Percentiles rank a stretch among this genome's conserved stretches.
These are phyloP conservation scores for Papilio helenus DNA, from an alignment of 1,140 invertebrate genomes.

Conservation along the genomic window DNA sequence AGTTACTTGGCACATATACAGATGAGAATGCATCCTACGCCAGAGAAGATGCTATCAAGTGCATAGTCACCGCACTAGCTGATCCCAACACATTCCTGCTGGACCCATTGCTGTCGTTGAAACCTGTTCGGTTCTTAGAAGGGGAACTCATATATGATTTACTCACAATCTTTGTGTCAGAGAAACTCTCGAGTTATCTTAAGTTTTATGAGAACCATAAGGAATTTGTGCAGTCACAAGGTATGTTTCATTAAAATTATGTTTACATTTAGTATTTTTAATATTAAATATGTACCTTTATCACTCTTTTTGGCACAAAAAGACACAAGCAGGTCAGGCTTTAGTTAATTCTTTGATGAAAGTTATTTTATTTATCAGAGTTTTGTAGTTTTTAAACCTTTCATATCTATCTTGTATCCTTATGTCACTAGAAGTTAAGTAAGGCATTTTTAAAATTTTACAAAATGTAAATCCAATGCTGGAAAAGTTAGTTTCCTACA, in stretches of 20 bases:
- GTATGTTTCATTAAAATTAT: constrained; percentile 72
- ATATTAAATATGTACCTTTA: too few relatives aligned
- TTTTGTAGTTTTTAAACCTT: too few relatives aligned
- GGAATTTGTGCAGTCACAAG: constrained; percentile 95
- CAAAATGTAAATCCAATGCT: too few relatives aligned
- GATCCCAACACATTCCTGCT: constrained; percentile 97
- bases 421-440: too few relatives aligned
- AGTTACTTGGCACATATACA: constrained; percentile 97
- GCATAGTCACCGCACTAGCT: constrained; percentile 96
- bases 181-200: constrained; percentile 94
- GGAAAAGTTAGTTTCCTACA: too few relatives aligned
- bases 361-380: too few relatives aligned
- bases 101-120: constrained; percentile 95
- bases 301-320: too few relatives aligned
- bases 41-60: constrained; percentile 97
- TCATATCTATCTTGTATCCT: too few relatives aligned
- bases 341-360: too few relatives aligned
- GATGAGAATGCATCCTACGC: constrained; percentile 98
- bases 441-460: too few relatives aligned
- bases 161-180: constrained; percentile 97
- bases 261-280: background rate
- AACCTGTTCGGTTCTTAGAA: constrained; percentile 98
- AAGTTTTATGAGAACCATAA: constrained; percentile 96
- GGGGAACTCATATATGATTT: constrained; percentile 97
- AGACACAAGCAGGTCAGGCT: too few relatives aligned